These are phyloP conservation scores for Enteromius paludinosus DNA, from an alignment of 2,797 vertebrate species.

Conservation along the genomic window DNA sequence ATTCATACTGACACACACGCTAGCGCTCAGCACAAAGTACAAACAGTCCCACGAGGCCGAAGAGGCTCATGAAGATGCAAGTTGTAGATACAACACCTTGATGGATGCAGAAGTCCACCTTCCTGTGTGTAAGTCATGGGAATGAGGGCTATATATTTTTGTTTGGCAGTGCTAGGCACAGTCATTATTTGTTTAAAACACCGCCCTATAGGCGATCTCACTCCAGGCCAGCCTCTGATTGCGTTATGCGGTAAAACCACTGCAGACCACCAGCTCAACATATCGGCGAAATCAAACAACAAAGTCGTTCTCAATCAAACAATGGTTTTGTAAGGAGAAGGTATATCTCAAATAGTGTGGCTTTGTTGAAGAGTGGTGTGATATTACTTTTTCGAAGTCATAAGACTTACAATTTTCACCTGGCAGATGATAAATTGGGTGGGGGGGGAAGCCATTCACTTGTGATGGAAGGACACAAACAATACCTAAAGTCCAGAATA, in stretches of 20 bases:
- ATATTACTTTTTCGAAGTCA: conserved; percentile 37
- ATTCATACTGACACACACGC: conserved; percentile 54
- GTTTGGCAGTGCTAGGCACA: conserved; percentile 20
- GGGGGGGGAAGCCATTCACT: background rate
- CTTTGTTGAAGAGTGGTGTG: conserved; percentile 17
- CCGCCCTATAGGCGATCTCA: conserved; percentile 32
- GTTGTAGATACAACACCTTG: no score
- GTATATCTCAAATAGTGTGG: background rate
- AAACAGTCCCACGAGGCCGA: background rate
- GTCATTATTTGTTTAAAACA: conserved; percentile 42
- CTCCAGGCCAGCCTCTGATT: conserved; percentile 29
- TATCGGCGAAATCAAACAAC: conserved; percentile 22
- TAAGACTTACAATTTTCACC: conserved; percentile 21
- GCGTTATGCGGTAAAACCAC: conserved; percentile 29
- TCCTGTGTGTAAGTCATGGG: background rate
- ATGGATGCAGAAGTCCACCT: conserved; percentile 6
- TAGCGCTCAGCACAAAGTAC: conserved; percentile 62
- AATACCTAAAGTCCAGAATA: background rate
- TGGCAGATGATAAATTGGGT: conserved; percentile 14
- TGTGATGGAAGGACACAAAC: background rate
- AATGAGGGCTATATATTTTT: background rate
- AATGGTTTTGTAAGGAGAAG: conserved; percentile 2
- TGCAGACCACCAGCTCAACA: conserved; percentile 29
- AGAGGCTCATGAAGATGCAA: conserved; percentile 7
- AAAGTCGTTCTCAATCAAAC: background rate